These are phyloP conservation scores for Tragelaphus buxtoni DNA, from an alignment of 2,113 vertebrate genomes.

Conservation along the genomic window DNA sequence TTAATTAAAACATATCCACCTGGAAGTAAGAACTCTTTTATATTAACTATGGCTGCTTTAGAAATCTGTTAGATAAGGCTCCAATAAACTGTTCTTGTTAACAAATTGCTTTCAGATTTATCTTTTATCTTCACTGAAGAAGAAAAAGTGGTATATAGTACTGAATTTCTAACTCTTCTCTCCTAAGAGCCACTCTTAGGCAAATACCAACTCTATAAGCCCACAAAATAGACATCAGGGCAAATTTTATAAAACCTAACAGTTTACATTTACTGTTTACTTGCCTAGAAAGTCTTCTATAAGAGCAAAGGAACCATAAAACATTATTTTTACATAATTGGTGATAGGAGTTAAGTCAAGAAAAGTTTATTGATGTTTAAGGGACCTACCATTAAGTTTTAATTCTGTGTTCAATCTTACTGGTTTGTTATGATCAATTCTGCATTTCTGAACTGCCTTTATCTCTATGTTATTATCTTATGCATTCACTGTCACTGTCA, in stretches of 20 bases:
- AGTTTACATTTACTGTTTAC: not conserved
- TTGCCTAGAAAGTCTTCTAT: not conserved
- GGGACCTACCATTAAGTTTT: not conserved
- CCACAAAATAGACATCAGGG: not conserved
- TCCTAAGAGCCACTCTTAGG: not conserved
- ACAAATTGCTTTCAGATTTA: not conserved
- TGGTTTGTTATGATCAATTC: not conserved
- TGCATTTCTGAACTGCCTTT: not conserved
- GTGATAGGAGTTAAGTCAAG: not conserved
- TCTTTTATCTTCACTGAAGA: not conserved
- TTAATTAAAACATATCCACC: conserved; percentile 18
- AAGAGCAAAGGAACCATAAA: not conserved
- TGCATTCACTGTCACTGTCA: not conserved
- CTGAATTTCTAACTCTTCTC: not conserved
- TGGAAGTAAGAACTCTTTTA: not conserved
- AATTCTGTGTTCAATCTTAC: not conserved
- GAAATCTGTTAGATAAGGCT: conserved; percentile 7
- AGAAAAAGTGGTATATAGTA: not conserved
- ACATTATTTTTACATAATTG: not conserved
- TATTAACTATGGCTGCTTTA: not conserved
- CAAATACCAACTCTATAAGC: not conserved
- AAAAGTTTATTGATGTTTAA: not conserved
- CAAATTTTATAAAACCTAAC: not conserved
- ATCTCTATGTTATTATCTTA: not conserved
- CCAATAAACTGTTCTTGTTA: not conserved